Evolutionary conservation across 2,888 invertebrate genomes (phyloP).

Genomic region (Perizoma flavofasciatum): DNA sequence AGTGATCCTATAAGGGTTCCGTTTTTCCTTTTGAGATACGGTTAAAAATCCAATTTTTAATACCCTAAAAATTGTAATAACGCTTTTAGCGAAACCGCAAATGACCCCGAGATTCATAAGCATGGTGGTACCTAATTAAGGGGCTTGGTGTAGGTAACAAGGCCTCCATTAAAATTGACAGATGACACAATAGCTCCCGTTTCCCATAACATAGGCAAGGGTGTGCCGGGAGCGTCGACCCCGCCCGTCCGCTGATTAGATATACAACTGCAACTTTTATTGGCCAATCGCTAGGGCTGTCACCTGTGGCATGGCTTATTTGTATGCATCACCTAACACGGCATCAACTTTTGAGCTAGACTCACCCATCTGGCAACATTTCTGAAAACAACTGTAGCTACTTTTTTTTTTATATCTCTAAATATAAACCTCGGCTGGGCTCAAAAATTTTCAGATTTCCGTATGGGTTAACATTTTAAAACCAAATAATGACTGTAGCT

Average conservation of each 20-base stretch:
- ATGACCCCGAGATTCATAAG: not conserved
- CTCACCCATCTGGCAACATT: too few relatives aligned
- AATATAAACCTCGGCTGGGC: too few relatives aligned
- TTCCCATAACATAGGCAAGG: slow-evolving; percentile 40
- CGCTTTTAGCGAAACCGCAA: not conserved
- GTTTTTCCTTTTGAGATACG: not conserved
- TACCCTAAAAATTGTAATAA: not conserved
- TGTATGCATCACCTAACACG: not conserved
- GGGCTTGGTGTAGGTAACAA: slow-evolving; percentile 11
- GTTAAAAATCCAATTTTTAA: too few relatives aligned
- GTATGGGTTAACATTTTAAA: too few relatives aligned
- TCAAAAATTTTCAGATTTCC: too few relatives aligned
- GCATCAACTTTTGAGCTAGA: too few relatives aligned
- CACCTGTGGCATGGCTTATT: slow-evolving; percentile 7
- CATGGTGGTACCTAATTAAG: slow-evolving; percentile 7
- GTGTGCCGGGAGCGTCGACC: slow-evolving; percentile 58
- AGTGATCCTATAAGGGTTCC: too few relatives aligned
- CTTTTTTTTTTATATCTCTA: too few relatives aligned
- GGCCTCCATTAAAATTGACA: slow-evolving; percentile 37
- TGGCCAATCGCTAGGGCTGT: slow-evolving; percentile 40
- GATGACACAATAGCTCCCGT: slow-evolving; percentile 37
- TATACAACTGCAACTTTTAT: slow-evolving; percentile 59
- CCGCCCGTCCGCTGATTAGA: slow-evolving; percentile 61
- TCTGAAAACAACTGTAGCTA: too few relatives aligned
- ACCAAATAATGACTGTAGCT: too few relatives aligned